These are phyloP conservation scores for Girardia tigrina DNA, from an alignment of 2,888 invertebrate species.

Conservation along the genomic window DNA sequence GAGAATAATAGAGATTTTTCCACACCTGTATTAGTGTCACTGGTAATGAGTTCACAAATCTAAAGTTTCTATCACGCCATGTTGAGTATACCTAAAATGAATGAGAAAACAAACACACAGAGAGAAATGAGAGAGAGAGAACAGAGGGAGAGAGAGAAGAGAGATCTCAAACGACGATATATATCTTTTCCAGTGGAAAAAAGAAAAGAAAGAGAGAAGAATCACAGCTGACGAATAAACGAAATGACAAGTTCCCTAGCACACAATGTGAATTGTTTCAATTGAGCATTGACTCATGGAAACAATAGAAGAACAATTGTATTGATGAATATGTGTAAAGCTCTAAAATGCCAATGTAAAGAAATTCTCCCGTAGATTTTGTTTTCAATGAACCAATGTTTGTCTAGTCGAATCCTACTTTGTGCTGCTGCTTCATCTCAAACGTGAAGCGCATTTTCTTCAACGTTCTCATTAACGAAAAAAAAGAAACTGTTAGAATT, in stretches of 20 bases:
- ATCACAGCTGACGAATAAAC: not conserved
- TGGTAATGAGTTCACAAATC: not conserved
- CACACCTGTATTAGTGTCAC: not conserved
- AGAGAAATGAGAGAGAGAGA: not conserved
- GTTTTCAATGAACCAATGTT: not conserved
- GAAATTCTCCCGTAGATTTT: not conserved
- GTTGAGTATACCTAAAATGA: not conserved
- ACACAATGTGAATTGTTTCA: conserved; percentile 6
- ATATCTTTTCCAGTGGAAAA: no score
- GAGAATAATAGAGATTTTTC: conserved; percentile 23
- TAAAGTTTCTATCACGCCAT: conserved; percentile 3
- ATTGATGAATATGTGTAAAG: not conserved
- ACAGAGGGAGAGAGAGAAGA: not conserved
- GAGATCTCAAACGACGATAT: no score
- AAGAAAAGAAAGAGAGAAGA: not conserved
- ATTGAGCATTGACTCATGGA: conserved; percentile 5
- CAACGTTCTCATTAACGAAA: conserved; percentile 10
- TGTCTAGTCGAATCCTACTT: not conserved
- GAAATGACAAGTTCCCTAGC: not conserved
- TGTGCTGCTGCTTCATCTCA: not conserved
- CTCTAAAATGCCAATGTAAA: not conserved
- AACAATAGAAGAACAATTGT: conserved; percentile 16
- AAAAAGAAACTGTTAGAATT: conserved; percentile 9
- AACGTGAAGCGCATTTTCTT: conserved; percentile 18
- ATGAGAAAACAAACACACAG: not conserved